Base-by-base conservation (phyloP, 2,888 invertebrate genomes). In the Cerastis rubricosa region DNA sequence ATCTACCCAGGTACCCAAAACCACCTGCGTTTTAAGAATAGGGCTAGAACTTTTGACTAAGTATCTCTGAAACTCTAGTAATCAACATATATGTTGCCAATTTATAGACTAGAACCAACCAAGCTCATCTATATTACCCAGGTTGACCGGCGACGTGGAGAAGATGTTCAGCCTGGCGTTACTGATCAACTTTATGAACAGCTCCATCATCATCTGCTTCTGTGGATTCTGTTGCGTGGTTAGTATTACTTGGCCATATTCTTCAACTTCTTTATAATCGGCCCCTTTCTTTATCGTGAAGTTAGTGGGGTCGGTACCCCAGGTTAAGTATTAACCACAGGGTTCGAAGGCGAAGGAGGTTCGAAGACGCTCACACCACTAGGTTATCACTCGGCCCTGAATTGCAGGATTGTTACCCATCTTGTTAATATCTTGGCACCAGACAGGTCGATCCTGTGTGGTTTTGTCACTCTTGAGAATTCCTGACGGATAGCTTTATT, bases 101-200 rank as follows among this genome's bases (percentile, higher is more conserved):
- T 64, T 43, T 43, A n/a, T 3, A 40, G 7, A 43, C 22, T 9
- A 17, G 29, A 43, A 19, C 11, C 40, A 65, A 22, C 11, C 12
- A 35, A 66, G 45, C 22, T 65, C 12, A 47, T 65, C 47, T n/a
- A 19, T 6, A 4, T 70, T 51, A 2, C 64, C 8, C 88, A 94
- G 93, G 80, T 84, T 94, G 63, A 85, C 93, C 0, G 85, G 77
- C 0, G 91, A 93, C 67, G 90, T 94, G 9, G 94, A 94, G 74
- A 75, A 88, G 0, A 81, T 93, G 85, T 94, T 92, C 78, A 91
- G 93, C 29, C 93, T 95, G 76, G 89, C 93, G 0, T 72, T 95
- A 54, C 90, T 95, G 1, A 88, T 94, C 47, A 95, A 95, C 81
- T 94, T 95, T 76, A 82, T 95, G 72, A 93, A 94, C 74, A 94